Evolutionary conservation across 92 coral and sea anemone genomes (phyloP).

Genomic region (Pocillopora meandrina): DNA sequence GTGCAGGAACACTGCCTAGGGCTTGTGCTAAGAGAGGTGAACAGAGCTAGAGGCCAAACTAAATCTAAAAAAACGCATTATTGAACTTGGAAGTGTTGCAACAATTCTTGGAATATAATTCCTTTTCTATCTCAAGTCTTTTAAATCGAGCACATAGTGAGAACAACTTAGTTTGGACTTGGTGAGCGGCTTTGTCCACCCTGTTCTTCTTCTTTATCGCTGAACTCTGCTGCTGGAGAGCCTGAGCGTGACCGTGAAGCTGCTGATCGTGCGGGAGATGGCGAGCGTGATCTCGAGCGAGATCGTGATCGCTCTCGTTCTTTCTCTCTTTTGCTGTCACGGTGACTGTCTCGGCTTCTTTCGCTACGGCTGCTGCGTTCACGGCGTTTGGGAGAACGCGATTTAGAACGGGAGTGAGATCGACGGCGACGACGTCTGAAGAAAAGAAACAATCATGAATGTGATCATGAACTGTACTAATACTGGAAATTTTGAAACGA

Average conservation of each 20-base stretch:
- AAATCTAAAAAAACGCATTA: too few species aligned
- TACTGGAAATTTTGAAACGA: not conserved
- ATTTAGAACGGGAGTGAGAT: slow-evolving; percentile 73
- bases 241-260: slow-evolving; percentile 63
- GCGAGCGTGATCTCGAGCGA: slow-evolving; percentile 63
- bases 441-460: not conserved
- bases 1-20: too few species aligned
- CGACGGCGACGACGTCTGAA: slow-evolving; percentile 77
- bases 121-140: not conserved
- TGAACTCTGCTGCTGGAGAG: slow-evolving; percentile 46
- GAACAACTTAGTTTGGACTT: slow-evolving; percentile 43
- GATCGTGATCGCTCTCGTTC: slow-evolving; percentile 67
- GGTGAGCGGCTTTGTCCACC: slow-evolving; percentile 64
- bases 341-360: slow-evolving; percentile 46
- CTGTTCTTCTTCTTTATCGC: slow-evolving; percentile 72
- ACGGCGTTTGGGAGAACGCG: slow-evolving; percentile 74
- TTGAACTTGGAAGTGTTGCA: too few species aligned
- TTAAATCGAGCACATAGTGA: not conserved
- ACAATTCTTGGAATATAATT: not conserved
- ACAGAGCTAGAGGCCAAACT: too few species aligned
- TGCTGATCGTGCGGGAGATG: slow-evolving; percentile 69
- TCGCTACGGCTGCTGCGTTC: slow-evolving; percentile 39
- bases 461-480: not conserved
- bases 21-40: too few species aligned
- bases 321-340: slow-evolving; percentile 48